Evolutionary conservation across 1,140 invertebrate genomes (phyloP).

Genomic region (Ericerus pela): DNA sequence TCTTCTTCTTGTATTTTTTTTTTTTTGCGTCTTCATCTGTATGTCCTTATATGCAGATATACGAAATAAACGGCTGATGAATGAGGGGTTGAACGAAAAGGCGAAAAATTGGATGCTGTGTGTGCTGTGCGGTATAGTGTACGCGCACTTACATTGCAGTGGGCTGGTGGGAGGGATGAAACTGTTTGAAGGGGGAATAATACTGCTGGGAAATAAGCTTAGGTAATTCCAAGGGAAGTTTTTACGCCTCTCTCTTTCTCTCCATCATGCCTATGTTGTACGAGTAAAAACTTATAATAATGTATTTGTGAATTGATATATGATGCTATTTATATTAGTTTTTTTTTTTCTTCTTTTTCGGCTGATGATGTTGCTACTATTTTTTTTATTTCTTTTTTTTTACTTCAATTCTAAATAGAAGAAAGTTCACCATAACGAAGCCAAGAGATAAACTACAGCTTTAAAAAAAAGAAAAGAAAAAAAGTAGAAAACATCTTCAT

Average conservation of each 20-base stretch:
- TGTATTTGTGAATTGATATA: slow-evolving; percentile 11
- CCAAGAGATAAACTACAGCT: too few relatives aligned
- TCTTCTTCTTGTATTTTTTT: too few relatives aligned
- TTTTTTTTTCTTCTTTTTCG: too few relatives aligned
- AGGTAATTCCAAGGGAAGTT: slow-evolving; percentile 4
- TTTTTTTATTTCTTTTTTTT: too few relatives aligned
- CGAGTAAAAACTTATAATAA: slow-evolving; percentile 10
- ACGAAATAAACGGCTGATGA: slow-evolving; percentile 9
- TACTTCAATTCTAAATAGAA: slow-evolving; percentile 5
- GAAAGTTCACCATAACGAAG: slow-evolving; percentile 6
- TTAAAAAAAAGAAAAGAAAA: too few relatives aligned
- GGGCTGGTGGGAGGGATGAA: too few relatives aligned
- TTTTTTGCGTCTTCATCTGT: too few relatives aligned
- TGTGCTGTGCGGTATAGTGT: too few relatives aligned
- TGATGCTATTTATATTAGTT: slow-evolving; percentile 12
- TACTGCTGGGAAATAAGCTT: slow-evolving; percentile 12
- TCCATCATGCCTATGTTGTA: too few relatives aligned
- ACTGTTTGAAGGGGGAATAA: slow-evolving; percentile 7
- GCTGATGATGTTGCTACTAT: too few relatives aligned
- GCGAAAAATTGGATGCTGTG: slow-evolving; percentile 8
- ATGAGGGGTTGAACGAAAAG: slow-evolving; percentile 11
- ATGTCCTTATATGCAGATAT: slow-evolving; percentile 12
- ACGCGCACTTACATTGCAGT: too few relatives aligned
- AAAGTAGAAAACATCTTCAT: slow-evolving; percentile 11
- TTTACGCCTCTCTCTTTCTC: neutral